These are phyloP conservation scores for Sylvilagus floridanus DNA, from an alignment of 2,797 vertebrate species.

Conservation along the genomic window DNA sequence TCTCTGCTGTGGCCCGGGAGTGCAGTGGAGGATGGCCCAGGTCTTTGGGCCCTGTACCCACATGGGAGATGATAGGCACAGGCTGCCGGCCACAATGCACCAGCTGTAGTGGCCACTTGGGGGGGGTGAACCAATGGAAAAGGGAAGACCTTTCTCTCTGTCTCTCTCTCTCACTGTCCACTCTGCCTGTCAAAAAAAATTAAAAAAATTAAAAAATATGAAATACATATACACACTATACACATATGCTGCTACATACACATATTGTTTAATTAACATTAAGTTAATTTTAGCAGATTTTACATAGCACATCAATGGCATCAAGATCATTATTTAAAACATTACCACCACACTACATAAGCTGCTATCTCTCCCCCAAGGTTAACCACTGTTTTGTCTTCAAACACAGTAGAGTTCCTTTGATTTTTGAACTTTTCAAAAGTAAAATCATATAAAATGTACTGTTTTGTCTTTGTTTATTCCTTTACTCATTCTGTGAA, in stretches of 20 bases:
- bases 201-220: no score
- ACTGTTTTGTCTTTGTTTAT: neutral
- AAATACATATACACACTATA: no score
- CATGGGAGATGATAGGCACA: no score
- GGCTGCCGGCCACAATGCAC: no score
- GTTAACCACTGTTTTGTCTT: neutral
- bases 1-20: no score
- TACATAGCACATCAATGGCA: neutral
- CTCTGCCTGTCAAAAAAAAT: no score
- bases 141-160: no score
- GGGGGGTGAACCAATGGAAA: no score
- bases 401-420: neutral
- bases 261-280: conserved; percentile 28
- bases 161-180: no score
- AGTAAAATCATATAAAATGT: neutral
- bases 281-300: neutral
- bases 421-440: neutral
- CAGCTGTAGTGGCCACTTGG: no score
- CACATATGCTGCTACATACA: neutral
- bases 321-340: neutral
- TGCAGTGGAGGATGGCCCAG: no score
- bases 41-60: no score
- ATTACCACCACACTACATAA: neutral
- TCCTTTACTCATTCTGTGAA: neutral
- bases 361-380: neutral